A percentile compares a stretch with the other conserved stretches of the same genome.
These are phyloP conservation scores for Amphimedon queenslandica DNA, from an alignment of 37 sponge, comb jelly and placozoan genomes.

Conservation along the genomic window DNA sequence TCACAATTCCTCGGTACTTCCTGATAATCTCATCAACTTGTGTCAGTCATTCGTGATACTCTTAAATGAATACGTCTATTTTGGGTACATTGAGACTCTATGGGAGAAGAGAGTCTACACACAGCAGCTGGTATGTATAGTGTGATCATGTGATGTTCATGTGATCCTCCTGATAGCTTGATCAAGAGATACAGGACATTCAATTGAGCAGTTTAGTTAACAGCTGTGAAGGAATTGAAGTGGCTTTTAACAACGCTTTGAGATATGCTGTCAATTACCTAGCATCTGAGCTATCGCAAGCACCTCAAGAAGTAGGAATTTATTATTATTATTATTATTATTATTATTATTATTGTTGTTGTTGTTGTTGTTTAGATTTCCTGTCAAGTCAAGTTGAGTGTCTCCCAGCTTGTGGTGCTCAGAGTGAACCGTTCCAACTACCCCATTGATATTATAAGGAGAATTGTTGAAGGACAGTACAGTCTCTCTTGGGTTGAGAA, in stretches of 20 bases:
- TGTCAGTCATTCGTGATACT: not conserved
- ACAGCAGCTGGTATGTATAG: not conserved
- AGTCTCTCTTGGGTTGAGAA: not conserved
- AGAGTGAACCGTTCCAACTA: not conserved
- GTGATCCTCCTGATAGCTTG: not conserved
- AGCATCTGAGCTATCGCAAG: not conserved
- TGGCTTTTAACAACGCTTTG: not conserved
- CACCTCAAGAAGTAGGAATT: not conserved
- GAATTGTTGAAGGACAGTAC: not conserved
- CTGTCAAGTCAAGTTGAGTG: not conserved
- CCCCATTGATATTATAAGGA: not conserved
- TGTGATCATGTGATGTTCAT: not conserved
- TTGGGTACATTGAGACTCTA: not conserved
- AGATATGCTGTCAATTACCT: not conserved
- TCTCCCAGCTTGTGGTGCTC: not conserved
- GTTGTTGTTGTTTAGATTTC: not conserved
- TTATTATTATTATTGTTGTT: not conserved
- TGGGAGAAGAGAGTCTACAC: not conserved
- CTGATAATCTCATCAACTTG: not conserved
- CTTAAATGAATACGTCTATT: not conserved
- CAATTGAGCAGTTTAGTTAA: not conserved
- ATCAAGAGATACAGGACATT: not conserved
- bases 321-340: not conserved
- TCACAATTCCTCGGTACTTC: not conserved
- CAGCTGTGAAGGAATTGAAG: not conserved